Percentiles rank a stretch among this genome's conserved stretches.
These are phyloP conservation scores for Phenganax subtilis DNA, from an alignment of 92 coral and sea anemone genomes.

Conservation along the genomic window DNA sequence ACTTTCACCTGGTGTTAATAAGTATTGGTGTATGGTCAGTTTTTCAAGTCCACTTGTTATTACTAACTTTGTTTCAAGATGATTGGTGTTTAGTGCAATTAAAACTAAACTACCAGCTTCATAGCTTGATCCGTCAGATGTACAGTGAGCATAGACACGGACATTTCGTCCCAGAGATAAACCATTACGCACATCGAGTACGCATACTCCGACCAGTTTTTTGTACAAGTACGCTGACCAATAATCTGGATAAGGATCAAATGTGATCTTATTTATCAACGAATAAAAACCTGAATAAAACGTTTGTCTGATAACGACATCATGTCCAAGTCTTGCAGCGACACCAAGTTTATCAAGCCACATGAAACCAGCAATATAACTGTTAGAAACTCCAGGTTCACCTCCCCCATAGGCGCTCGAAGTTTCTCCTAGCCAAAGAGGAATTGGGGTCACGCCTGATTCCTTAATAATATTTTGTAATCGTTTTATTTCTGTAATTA, in stretches of 20 bases:
- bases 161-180: conserved; percentile 40
- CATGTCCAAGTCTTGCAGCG: conserved; percentile 68
- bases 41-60: conserved; percentile 56
- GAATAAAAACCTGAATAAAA: conserved; percentile 66
- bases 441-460: conserved; percentile 29
- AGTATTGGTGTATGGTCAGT: conserved; percentile 65
- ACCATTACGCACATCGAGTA: conserved; percentile 59
- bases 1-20: conserved; percentile 60
- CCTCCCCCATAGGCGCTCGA: conserved; percentile 68
- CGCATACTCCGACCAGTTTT: conserved; percentile 67
- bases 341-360: conserved; percentile 70
- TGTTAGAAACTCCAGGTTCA: conserved; percentile 53
- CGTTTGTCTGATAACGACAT: conserved; percentile 69
- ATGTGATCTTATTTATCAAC: conserved; percentile 56
- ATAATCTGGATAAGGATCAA: conserved; percentile 76
- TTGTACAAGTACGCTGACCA: conserved; percentile 85
- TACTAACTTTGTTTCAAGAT: conserved; percentile 46
- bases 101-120: conserved; percentile 61
- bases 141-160: conserved; percentile 88
- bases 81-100: conserved; percentile 62
- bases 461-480: conserved; percentile 36
- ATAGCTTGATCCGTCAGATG: conserved; percentile 53
- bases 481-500: conserved; percentile 49
- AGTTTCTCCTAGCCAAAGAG: conserved; percentile 77
- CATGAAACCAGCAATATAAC: conserved; percentile 62